A percentile compares a stretch with the other conserved stretches of the same genome.
Conservation (phyloP, 2,888 invertebrate species). For the Cheilosia vulpina region DNA sequence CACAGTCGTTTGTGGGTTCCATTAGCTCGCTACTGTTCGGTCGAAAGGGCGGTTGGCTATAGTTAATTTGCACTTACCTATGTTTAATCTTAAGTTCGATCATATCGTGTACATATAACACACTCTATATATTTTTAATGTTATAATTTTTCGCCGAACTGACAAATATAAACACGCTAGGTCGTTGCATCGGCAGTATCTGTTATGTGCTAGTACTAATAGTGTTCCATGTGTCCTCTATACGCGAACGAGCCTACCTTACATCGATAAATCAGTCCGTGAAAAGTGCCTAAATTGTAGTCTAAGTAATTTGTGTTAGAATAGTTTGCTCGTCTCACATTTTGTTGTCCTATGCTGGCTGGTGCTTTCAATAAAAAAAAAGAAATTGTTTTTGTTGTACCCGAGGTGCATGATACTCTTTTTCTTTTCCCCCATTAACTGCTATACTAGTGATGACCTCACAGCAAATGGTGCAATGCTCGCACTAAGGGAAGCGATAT, state of each 20-base stretch:
- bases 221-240: not conserved
- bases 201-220: slow-evolving; percentile 14
- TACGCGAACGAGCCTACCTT: slow-evolving; percentile 4
- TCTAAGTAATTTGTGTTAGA: slow-evolving; percentile 60
- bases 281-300: slow-evolving; percentile 73
- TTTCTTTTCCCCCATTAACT: slow-evolving; percentile 10
- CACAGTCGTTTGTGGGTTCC: slow-evolving; percentile 88
- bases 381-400: not conserved
- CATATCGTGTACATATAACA: slow-evolving; percentile 74
- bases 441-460: slow-evolving; percentile 28
- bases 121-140: slow-evolving; percentile 73
- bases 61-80: slow-evolving; percentile 79
- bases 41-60: slow-evolving; percentile 92
- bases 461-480: slow-evolving; percentile 54
- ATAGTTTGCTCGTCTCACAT: not conserved
- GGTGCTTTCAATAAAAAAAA: slow-evolving; percentile 25
- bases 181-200: slow-evolving; percentile 54
- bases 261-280: slow-evolving; percentile 63
- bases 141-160: slow-evolving; percentile 66
- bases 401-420: slow-evolving; percentile 26
- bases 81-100: slow-evolving; percentile 75
- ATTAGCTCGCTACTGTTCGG: slow-evolving; percentile 92
- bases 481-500: slow-evolving; percentile 31
- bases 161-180: slow-evolving; percentile 35
- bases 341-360: slow-evolving; percentile 17